Conservation (phyloP, 2,113 vertebrate species). For the Dasyurus viverrinus region DNA sequence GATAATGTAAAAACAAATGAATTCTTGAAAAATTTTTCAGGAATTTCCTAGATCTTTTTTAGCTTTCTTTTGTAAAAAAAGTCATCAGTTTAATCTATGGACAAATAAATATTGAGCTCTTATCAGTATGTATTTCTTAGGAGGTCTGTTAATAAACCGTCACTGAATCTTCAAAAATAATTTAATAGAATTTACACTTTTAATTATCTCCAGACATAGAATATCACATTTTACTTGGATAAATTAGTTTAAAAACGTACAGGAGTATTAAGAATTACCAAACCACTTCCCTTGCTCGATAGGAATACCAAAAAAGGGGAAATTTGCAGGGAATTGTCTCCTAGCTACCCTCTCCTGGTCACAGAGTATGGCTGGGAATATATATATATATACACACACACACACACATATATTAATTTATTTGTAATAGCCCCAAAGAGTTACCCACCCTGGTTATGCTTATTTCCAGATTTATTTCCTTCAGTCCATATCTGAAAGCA, state of each 20-base stretch:
- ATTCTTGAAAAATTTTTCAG: not conserved
- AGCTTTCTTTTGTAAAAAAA: constrained; percentile 48
- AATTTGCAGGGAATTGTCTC: constrained; percentile 27
- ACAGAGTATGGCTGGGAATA: constrained; percentile 1
- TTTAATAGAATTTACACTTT: constrained; percentile 31
- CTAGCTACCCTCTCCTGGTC: not conserved
- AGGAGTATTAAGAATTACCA: not conserved
- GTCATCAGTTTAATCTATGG: constrained; percentile 22
- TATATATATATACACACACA: not conserved
- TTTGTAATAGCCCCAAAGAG: constrained; percentile 19
- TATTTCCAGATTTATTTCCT: constrained; percentile 55
- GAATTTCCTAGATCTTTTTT: constrained; percentile 30
- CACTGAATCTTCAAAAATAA: constrained; percentile 1
- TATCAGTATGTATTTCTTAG: not conserved
- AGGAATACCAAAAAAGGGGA: not conserved
- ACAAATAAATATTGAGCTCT: constrained; percentile 14
- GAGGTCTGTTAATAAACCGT: constrained; percentile 19
- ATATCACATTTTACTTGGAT: not conserved
- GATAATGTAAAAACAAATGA: not conserved
- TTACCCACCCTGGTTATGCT: constrained; percentile 22
- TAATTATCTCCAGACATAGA: constrained; percentile 33
- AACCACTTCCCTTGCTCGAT: constrained; percentile 11
- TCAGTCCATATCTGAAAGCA: constrained; percentile 47
- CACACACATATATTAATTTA: not conserved
- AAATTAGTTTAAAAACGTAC: not conserved